Evolutionary conservation across 2,888 invertebrate genomes (phyloP).

Genomic region (Brachyptera putata): DNA sequence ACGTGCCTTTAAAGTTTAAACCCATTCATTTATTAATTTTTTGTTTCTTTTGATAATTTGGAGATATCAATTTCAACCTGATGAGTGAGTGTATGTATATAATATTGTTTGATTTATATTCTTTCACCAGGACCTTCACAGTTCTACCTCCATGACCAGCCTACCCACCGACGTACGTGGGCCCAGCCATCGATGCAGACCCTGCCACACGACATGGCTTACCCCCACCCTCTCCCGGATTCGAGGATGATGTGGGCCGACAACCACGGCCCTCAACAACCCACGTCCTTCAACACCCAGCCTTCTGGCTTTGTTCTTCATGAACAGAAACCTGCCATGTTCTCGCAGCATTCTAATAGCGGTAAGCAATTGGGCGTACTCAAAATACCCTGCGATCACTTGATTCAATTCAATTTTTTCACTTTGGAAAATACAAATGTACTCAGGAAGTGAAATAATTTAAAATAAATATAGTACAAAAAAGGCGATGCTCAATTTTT

Average conservation of each 20-base stretch:
- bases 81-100: no score
- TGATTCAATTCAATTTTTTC: no score
- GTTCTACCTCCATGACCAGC: constrained; percentile 72
- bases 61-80: no score
- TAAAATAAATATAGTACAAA: no score
- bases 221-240: constrained; percentile 20
- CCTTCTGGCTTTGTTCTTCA: constrained; percentile 58
- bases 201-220: constrained; percentile 13
- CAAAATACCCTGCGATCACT: no score
- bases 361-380: constrained; percentile 64
- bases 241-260: constrained; percentile 28
- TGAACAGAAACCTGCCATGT: constrained; percentile 45
- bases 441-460: no score
- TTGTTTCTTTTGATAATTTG: no score
- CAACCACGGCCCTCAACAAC: constrained; percentile 19
- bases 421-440: no score
- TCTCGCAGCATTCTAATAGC: constrained; percentile 35
- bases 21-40: no score
- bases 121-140: constrained; percentile 41
- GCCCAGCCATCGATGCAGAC: constrained; percentile 40
- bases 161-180: constrained; percentile 51
- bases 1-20: no score
- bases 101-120: no score
- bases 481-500: no score
- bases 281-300: constrained; percentile 25